Evolutionary conservation across 2,113 vertebrate genomes (phyloP), one percentile per base, ranked within the genome.

Genomic region (Oenanthe melanoleuca): DNA sequence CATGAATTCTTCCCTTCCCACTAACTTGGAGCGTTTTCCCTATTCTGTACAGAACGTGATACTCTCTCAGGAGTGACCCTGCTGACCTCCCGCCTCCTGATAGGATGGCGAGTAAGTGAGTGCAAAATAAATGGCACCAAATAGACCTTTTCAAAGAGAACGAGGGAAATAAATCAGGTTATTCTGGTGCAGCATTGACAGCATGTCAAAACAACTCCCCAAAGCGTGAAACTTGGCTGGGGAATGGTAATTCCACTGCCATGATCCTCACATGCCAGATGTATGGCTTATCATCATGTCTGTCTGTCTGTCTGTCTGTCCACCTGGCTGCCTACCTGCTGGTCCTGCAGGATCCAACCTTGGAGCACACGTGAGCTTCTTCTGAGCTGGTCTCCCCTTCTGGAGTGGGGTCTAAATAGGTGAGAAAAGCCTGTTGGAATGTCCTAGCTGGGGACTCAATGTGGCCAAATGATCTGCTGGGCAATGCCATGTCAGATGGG

Each of bases 101-200:
- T 96, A 96, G 93, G 92, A 93, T 67, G 95, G 94, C 85, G 16
- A 95, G 92, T 97, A 96, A 95, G 96, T 96, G 94, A 97, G 93
- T 90, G 92, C 92, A 94, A 97, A 97, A 97, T 95, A 93, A 93
- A 93, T 88, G 95, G 96, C 95, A 94, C 93, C 94, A 78, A 96
- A 96, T 94, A 96, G 96, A 93, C 79, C 86, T 96, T 97, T 96
- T 96, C 96, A 96, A 97, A 97, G 96, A n/a, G 95, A 95, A 93
- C 1, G 11, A 55, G 92, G 75, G 79, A 86, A 97, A 96, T 96
- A 96, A 96, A 96, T 96, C 94, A 93, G 92, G 88, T 97, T 94
- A 94, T 97, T 97, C 94, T 96, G 93, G 92, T 96, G 94, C 75
- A 1, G 92, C 93, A 95, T 86, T 97, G 96, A 93, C 94, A 96